Evolutionary conservation across 2,888 invertebrate genomes (phyloP).

Genomic region (Hirtodrosophila histrioides): DNA sequence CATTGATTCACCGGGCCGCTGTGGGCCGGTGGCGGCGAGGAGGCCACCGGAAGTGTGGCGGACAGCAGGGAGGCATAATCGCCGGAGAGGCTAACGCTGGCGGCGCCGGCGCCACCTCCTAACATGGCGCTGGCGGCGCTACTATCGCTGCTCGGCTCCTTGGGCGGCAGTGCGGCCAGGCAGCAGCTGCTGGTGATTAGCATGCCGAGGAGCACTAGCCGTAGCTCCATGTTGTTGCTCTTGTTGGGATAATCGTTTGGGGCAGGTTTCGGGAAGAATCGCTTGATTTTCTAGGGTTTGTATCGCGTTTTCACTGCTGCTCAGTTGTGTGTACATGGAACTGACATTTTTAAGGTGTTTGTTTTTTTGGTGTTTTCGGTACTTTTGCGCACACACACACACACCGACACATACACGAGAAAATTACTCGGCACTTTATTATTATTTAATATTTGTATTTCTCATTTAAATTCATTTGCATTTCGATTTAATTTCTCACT

Average conservation of each 20-base stretch:
- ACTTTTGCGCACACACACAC: constrained; percentile 1
- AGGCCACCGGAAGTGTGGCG: constrained; percentile 28
- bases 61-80: constrained; percentile 64
- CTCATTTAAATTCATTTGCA: constrained; percentile 7
- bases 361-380: constrained; percentile 8
- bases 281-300: constrained; percentile 25
- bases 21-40: constrained; percentile 56
- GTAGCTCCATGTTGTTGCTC: constrained; percentile 37
- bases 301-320: constrained; percentile 22
- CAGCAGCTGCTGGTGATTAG: constrained; percentile 11
- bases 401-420: constrained; percentile 23
- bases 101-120: constrained; percentile 58
- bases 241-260: constrained; percentile 5
- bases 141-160: constrained; percentile 39
- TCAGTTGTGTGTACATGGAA: constrained; percentile 43
- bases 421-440: constrained; percentile 41
- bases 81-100: constrained; percentile 63
- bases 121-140: constrained; percentile 64
- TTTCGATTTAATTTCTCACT: constrained; percentile 19
- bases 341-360: constrained; percentile 59
- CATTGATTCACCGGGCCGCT: constrained; percentile 83
- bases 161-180: constrained; percentile 38
- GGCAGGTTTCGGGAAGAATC: constrained; percentile 7
- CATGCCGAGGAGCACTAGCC: constrained; percentile 14
- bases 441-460: constrained; percentile 11